Evolutionary conservation across 2,113 vertebrate species (phyloP).

Genomic region (Hyperoodon ampullatus): DNA sequence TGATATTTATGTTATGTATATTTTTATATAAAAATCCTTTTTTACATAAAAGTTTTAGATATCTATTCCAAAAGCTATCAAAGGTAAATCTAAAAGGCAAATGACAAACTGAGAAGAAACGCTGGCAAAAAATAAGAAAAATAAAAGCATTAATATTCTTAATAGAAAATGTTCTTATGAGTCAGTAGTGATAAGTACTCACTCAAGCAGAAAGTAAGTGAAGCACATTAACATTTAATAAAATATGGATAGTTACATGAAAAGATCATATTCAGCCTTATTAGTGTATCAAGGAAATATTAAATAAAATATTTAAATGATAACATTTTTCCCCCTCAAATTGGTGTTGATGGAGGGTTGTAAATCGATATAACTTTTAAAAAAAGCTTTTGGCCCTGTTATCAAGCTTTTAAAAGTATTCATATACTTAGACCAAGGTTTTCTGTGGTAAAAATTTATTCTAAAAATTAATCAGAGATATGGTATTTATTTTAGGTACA

Average conservation of each 20-base stretch:
- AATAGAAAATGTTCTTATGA: background rate
- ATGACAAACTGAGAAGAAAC: constrained; percentile 7
- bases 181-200: background rate
- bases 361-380: background rate
- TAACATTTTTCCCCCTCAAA: background rate
- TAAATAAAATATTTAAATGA: background rate
- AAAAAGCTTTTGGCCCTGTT: background rate
- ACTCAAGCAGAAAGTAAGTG: background rate
- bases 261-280: background rate
- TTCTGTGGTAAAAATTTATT: background rate
- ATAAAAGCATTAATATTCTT: background rate
- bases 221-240: background rate
- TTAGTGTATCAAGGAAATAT: constrained; percentile 7
- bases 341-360: background rate
- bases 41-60: background rate
- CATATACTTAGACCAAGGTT: background rate
- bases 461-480: background rate
- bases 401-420: constrained; percentile 10
- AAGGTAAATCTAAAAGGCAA: constrained; percentile 45
- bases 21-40: background rate
- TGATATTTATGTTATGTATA: background rate
- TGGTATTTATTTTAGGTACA: background rate
- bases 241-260: background rate
- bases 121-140: background rate
- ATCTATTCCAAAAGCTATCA: background rate